Percentiles rank a stretch among this genome's conserved stretches.
Conservation (phyloP, 2,888 invertebrate genomes). For the Ormyrus pomaceus region DNA sequence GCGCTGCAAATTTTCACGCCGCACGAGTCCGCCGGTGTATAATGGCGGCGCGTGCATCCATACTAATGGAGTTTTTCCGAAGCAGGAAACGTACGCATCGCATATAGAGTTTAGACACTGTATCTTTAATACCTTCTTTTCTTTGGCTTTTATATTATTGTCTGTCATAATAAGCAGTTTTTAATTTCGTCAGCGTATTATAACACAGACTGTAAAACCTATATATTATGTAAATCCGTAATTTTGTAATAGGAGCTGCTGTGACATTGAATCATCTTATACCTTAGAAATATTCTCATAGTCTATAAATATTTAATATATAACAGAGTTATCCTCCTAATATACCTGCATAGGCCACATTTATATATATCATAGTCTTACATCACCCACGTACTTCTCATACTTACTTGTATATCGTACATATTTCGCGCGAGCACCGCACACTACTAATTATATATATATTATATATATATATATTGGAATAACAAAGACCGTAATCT, state of each 20-base stretch:
- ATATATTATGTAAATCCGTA: constrained; percentile 24
- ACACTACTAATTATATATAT: constrained; percentile 31
- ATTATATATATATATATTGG: constrained; percentile 26
- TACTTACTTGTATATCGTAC: constrained; percentile 24
- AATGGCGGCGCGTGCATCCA: no score
- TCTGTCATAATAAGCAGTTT: no score
- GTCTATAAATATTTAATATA: constrained; percentile 27
- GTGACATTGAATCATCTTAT: constrained; percentile 7
- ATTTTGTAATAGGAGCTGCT: constrained; percentile 20
- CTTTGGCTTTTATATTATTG: no score
- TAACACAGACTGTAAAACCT: not conserved
- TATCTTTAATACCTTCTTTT: no score
- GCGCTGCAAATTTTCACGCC: not conserved
- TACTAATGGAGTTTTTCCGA: not conserved
- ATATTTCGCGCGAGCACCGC: constrained; percentile 45
- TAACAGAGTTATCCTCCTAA: constrained; percentile 20
- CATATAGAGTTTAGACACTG: no score
- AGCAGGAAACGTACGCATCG: no score
- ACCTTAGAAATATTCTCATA: constrained; percentile 45
- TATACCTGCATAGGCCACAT: constrained; percentile 41
- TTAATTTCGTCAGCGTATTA: no score
- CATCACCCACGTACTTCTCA: constrained; percentile 43
- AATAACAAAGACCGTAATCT: constrained; percentile 42
- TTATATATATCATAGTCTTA: constrained; percentile 41
- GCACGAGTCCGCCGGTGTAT: no score